Evolutionary conservation across 2,113 vertebrate genomes (phyloP).

Genomic region (Upupa epops): DNA sequence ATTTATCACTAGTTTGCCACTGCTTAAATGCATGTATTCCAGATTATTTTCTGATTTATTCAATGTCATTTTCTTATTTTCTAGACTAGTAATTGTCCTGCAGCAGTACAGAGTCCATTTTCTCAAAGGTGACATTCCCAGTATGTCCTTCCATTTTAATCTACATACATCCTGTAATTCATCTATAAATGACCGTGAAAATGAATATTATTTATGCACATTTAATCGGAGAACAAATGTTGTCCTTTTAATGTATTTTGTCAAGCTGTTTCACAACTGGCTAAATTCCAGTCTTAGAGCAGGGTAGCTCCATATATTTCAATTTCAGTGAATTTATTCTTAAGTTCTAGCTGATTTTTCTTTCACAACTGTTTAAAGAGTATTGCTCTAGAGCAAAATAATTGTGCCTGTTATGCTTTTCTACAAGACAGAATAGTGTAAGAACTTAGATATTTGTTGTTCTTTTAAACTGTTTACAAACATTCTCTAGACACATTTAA

Average conservation of each 20-base stretch:
- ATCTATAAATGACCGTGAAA: not conserved
- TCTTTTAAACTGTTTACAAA: not conserved
- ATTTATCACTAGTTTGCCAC: not conserved
- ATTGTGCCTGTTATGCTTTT: not conserved
- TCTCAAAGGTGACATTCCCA: not conserved
- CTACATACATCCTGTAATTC: not conserved
- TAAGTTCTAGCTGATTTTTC: not conserved
- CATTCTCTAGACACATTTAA: not conserved
- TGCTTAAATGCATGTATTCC: not conserved
- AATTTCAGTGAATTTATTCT: not conserved
- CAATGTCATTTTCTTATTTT: not conserved
- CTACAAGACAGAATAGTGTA: not conserved
- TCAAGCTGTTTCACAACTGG: not conserved
- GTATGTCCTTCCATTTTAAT: not conserved
- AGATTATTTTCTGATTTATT: not conserved
- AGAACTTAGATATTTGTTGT: not conserved
- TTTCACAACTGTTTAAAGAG: not conserved
- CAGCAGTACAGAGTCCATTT: not conserved
- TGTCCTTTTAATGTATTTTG: not conserved
- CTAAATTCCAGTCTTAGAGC: not conserved
- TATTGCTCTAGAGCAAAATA: not conserved
- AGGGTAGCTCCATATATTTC: not conserved
- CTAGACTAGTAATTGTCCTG: not conserved
- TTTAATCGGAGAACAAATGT: not conserved
- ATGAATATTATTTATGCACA: not conserved